Base-by-base conservation (phyloP, 1,140 invertebrate species). In the Zaprionus capensis region DNA sequence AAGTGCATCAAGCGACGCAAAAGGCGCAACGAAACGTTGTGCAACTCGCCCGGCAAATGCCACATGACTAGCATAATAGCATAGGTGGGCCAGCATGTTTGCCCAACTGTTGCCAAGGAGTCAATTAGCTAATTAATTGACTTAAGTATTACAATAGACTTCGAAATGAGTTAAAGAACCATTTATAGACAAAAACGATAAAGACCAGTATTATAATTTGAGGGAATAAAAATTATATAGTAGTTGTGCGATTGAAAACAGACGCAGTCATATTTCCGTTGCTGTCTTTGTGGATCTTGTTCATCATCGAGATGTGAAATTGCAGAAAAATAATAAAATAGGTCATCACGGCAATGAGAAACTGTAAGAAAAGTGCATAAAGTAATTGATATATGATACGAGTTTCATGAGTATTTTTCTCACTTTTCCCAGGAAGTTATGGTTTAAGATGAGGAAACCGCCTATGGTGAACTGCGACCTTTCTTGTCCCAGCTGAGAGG, bases 1-100 rank as follows among this genome's bases (percentile, higher is more conserved):
- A 65, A 12, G 11, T 56, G 53, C 70, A 73, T 57, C n/a, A 77
- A 7, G 38, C 53, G 41, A 17, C 31, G 71, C 12, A 77, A 28
- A 1, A 49, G 36, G 11, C 56, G 69, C 38, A 76, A 34, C 28
- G 74, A 65, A 22, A 51, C 34, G 38, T 62, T 46, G 58, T 77
- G 63, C 31, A 64, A 46, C 15, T 62, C 38, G 6, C 55, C 44
- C 53, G 70, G 36, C 24, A 62, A 41, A 46, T 63, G 44, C 44
- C 49, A 56, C 74, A 76, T 76, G 70, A 76, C 73, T 76, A 49
- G 7, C 17, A 0, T 2, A 0, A 7, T 9, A 9, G 6, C 28
- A 31, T 31, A 11, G n/a, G 22, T 49, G 0, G 20, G 9, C 0
- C 17, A 22, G 46, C 11, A 12, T 5, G 20, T 20, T n/a, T n/a